phyloP scores from a whole-genome alignment of 2,113 vertebrate genomes.

The Myotis lucifugus region DNA sequence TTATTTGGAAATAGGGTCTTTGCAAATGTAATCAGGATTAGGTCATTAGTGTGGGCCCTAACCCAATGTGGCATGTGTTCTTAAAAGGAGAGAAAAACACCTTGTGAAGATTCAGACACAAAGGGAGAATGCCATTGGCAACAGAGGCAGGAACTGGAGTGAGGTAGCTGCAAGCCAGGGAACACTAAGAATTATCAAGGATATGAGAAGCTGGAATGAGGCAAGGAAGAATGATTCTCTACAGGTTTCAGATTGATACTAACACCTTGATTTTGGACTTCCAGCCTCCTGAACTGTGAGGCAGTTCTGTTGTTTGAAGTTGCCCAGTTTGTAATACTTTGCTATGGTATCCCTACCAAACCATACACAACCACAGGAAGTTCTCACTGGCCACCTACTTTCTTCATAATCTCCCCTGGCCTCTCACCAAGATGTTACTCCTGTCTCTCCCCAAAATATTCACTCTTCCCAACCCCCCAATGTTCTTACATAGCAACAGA shows the following conservation, averaged over 20 bases:
- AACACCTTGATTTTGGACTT: not conserved
- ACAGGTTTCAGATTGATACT: not conserved
- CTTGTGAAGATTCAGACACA: not conserved
- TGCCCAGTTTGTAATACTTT: not conserved
- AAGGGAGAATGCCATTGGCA: not conserved
- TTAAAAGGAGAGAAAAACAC: not conserved
- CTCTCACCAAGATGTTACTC: not conserved
- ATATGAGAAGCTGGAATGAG: not conserved
- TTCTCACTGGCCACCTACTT: not conserved
- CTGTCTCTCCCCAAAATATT: not conserved
- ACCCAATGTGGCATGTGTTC: not conserved
- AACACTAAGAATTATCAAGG: not conserved
- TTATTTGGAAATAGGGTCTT: slow-evolving; percentile 14
- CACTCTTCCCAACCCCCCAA: not conserved
- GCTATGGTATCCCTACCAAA: not conserved
- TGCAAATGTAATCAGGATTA: not conserved
- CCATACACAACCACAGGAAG: not conserved
- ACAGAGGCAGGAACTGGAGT: not conserved
- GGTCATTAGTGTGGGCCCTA: not conserved
- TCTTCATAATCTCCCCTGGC: not conserved
- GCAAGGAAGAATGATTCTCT: not conserved
- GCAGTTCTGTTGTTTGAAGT: not conserved
- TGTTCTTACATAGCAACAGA: not conserved
- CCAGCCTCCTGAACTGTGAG: not conserved
- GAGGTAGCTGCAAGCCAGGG: not conserved